Evolutionary conservation across 92 coral and sea anemone genomes (phyloP).

Genomic region (Actinernus sp.): DNA sequence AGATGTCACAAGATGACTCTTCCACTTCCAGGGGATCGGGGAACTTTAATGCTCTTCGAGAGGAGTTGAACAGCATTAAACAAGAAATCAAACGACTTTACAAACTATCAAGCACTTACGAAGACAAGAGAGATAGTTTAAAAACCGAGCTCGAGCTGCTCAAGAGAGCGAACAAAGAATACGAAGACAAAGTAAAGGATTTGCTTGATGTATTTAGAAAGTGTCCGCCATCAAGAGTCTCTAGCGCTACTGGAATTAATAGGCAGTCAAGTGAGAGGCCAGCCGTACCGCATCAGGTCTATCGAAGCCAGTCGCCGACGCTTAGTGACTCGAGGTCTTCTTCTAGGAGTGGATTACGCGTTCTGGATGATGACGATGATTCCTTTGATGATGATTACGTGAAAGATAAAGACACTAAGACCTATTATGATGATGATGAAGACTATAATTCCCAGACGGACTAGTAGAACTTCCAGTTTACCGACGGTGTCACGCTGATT

Average conservation of each 20-base stretch:
- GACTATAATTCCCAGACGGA: constrained; percentile 1
- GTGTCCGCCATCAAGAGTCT: neutral
- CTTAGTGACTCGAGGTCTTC: constrained; percentile 21
- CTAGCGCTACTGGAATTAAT: too few species aligned
- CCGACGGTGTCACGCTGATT: too few species aligned
- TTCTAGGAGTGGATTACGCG: constrained; percentile 5
- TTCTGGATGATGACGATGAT: constrained; percentile 4
- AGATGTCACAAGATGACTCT: constrained; percentile 14
- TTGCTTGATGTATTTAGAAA: constrained; percentile 23
- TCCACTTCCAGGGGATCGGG: neutral
- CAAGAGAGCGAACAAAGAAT: constrained; percentile 35
- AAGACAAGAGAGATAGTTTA: constrained; percentile 13
- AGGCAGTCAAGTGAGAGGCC: neutral
- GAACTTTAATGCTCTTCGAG: constrained; percentile 12
- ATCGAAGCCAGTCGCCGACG: neutral
- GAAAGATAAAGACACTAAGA: constrained; percentile 12
- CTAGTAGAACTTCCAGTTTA: too few species aligned
- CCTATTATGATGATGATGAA: constrained; percentile 19
- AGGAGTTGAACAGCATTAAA: constrained; percentile 23
- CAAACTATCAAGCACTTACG: constrained; percentile 21
- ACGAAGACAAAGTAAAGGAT: constrained; percentile 27
- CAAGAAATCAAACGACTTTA: constrained; percentile 13
- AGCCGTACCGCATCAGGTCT: neutral
- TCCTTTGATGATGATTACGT: constrained; percentile 14
- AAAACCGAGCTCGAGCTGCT: constrained; percentile 18